Evolutionary conservation across 2,113 vertebrate genomes (phyloP).

Genomic region (Hydrochoerus hydrochaeris): DNA sequence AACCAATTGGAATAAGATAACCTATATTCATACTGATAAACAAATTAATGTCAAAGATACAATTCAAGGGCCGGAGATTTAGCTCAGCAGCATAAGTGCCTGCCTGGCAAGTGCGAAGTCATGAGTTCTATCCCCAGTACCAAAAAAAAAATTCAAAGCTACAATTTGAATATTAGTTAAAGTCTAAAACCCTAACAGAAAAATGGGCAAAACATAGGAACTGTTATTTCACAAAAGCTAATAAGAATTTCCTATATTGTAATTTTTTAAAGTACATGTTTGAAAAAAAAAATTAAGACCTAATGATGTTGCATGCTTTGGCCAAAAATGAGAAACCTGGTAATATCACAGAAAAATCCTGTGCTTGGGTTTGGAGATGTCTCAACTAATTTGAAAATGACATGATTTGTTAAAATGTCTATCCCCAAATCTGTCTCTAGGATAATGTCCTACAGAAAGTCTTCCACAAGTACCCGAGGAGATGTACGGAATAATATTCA

Average conservation of each 20-base stretch:
- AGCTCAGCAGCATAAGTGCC: too few relatives aligned
- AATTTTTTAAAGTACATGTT: neutral
- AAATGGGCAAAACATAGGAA: neutral
- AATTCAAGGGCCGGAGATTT: neutral
- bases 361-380: neutral
- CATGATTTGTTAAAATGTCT: neutral
- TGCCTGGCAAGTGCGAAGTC: too few relatives aligned
- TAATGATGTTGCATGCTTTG: neutral
- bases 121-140: too few relatives aligned
- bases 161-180: neutral
- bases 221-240: neutral
- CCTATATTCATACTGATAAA: neutral
- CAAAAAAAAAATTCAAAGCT: too few relatives aligned
- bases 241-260: neutral
- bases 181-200: neutral
- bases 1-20: neutral
- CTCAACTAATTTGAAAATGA: neutral
- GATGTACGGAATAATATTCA: neutral
- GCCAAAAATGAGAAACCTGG: neutral
- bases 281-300: constrained; percentile 33
- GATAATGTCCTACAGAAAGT: neutral
- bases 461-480: neutral
- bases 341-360: neutral
- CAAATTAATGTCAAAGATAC: constrained; percentile 10
- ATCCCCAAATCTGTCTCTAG: neutral